Evolutionary conservation across 2,797 vertebrate species (phyloP).

Genomic region (Tamandua tetradactyla): DNA sequence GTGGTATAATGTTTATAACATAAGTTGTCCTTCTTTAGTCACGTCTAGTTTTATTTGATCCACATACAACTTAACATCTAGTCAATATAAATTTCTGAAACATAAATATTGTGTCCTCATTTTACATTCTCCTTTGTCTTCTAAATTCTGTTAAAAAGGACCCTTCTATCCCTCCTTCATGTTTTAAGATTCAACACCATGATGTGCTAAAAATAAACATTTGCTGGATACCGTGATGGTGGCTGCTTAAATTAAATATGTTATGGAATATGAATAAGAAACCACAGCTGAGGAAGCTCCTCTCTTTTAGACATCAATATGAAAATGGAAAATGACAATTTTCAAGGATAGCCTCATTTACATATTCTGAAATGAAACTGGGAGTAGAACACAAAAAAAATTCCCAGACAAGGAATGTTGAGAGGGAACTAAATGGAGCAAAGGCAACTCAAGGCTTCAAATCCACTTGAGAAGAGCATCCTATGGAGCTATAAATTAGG

Average conservation of each 20-base stretch:
- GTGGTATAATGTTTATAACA: not conserved
- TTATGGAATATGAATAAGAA: not conserved
- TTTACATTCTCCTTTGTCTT: not conserved
- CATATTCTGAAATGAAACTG: not conserved
- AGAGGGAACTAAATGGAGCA: not conserved
- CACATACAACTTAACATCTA: not conserved
- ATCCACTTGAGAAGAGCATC: not conserved
- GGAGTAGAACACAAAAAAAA: not conserved
- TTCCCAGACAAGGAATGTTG: not conserved
- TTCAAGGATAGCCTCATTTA: not conserved
- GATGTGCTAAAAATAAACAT: not conserved
- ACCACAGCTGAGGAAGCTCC: not conserved
- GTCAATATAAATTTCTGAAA: not conserved
- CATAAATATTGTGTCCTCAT: not conserved
- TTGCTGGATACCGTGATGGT: not conserved
- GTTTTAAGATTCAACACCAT: slow-evolving; percentile 17
- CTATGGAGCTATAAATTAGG: not conserved
- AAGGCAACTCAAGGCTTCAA: not conserved
- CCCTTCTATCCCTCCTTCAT: not conserved
- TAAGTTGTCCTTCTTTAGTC: not conserved
- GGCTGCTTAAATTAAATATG: not conserved
- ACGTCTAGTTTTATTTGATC: not conserved
- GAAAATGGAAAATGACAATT: not conserved
- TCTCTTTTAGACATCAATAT: not conserved
- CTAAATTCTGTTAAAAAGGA: not conserved